A percentile compares a stretch with the other conserved stretches of the same genome.
These are phyloP conservation scores for Pocota personata DNA, from an alignment of 2,888 invertebrate species.

Conservation along the genomic window DNA sequence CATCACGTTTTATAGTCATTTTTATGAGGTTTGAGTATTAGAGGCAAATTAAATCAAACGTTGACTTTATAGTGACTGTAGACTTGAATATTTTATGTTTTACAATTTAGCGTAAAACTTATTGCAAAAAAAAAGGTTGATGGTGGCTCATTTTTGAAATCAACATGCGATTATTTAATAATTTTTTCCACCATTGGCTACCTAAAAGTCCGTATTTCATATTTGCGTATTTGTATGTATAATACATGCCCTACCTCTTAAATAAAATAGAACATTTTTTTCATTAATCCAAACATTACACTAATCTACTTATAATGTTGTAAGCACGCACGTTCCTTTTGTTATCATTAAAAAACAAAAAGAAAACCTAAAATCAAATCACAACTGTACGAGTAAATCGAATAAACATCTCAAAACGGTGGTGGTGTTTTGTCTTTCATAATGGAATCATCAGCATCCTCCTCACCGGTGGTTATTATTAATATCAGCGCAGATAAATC, in stretches of 20 bases:
- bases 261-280: neutral
- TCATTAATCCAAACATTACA: slow-evolving; percentile 23
- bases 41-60: neutral
- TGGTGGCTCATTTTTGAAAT: neutral
- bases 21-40: neutral
- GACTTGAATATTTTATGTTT: too few relatives aligned
- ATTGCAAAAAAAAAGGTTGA: neutral
- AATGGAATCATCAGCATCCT: slow-evolving; percentile 56
- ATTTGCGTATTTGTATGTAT: too few relatives aligned
- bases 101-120: neutral
- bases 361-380: slow-evolving; percentile 16
- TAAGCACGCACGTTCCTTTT: slow-evolving; percentile 12
- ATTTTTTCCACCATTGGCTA: too few relatives aligned
- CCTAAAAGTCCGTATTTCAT: too few relatives aligned
- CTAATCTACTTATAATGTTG: slow-evolving; percentile 54
- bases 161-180: too few relatives aligned
- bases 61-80: neutral
- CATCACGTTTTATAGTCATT: neutral
- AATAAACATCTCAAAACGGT: slow-evolving; percentile 20
- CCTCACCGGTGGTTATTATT: slow-evolving; percentile 51
- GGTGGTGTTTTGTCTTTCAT: slow-evolving; percentile 48
- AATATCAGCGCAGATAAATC: slow-evolving; percentile 68
- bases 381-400: slow-evolving; percentile 21
- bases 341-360: slow-evolving; percentile 6
- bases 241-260: neutral